Percentiles rank a stretch among this genome's conserved stretches.
phyloP scores from a whole-genome alignment of 2,888 invertebrate genomes.

The Drosophila peninsularis region DNA sequence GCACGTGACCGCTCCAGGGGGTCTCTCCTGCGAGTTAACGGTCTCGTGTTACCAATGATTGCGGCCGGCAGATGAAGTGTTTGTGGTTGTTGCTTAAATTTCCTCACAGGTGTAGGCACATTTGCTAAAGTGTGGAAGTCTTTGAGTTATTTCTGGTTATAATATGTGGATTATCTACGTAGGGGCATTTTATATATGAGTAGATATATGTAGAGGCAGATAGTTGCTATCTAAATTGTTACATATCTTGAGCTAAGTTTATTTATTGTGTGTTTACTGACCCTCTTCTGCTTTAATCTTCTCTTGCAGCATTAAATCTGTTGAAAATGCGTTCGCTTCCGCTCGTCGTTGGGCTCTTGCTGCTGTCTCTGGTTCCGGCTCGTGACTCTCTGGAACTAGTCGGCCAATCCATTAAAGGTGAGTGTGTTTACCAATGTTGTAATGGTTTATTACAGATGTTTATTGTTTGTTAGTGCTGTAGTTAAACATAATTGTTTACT shows the following conservation, averaged over 20 bases:
- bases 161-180: neutral
- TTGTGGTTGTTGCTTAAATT: slow-evolving; percentile 60
- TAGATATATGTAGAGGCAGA: too few species aligned
- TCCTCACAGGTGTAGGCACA: slow-evolving; percentile 16
- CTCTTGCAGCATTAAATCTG: slow-evolving; percentile 36
- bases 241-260: too few species aligned
- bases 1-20: slow-evolving; percentile 30
- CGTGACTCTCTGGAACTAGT: slow-evolving; percentile 56
- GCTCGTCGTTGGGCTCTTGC: slow-evolving; percentile 32
- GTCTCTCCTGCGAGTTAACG: slow-evolving; percentile 32
- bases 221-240: neutral
- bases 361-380: slow-evolving; percentile 21
- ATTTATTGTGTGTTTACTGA: neutral
- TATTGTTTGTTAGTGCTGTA: neutral
- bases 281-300: neutral
- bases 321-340: slow-evolving; percentile 50
- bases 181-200: neutral
- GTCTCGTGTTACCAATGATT: slow-evolving; percentile 67
- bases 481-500: slow-evolving; percentile 2
- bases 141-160: neutral
- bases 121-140: neutral
- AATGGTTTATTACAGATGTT: neutral
- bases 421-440: slow-evolving; percentile 14
- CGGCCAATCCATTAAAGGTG: slow-evolving; percentile 79
- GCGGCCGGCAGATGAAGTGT: slow-evolving; percentile 52